Evolutionary conservation across 2,888 invertebrate species (phyloP).

Genomic region (Chloroclysta siterata): DNA sequence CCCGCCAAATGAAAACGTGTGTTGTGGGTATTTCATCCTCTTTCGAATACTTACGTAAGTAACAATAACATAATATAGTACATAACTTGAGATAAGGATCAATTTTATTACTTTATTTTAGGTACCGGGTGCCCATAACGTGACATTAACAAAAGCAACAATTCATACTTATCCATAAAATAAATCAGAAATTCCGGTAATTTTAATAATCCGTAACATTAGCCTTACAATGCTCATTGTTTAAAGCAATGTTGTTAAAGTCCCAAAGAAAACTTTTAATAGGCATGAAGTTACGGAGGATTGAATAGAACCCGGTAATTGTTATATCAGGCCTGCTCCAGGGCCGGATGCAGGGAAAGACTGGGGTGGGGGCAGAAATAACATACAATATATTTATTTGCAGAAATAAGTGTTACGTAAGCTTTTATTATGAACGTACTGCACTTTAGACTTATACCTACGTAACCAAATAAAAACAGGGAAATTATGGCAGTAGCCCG

Average conservation of each 20-base stretch:
- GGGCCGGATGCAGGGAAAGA: conserved; percentile 9
- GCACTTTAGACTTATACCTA: too few species aligned
- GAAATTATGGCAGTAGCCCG: too few species aligned
- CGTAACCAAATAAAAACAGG: too few species aligned
- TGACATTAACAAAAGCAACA: conserved; percentile 17
- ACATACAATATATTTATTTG: not conserved
- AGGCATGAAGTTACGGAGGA: conserved; percentile 66
- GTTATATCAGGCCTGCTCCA: conserved; percentile 54
- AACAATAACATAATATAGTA: too few species aligned
- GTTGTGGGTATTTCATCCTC: too few species aligned
- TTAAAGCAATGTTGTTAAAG: conserved; percentile 62
- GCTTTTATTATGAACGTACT: too few species aligned
- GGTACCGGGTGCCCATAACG: conserved; percentile 3
- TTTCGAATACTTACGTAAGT: too few species aligned
- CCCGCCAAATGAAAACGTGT: too few species aligned
- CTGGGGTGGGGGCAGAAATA: not conserved
- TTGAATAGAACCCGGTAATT: conserved; percentile 65
- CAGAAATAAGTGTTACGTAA: too few species aligned
- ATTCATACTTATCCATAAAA: conserved; percentile 22
- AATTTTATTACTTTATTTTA: not conserved
- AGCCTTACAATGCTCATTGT: conserved; percentile 68
- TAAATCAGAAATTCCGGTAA: conserved; percentile 42
- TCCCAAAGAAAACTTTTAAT: conserved; percentile 73
- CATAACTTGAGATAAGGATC: too few species aligned
- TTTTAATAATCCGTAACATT: conserved; percentile 67